phyloP scores from a whole-genome alignment of 2,888 invertebrate species.

The Agriopis leucophaearia region DNA sequence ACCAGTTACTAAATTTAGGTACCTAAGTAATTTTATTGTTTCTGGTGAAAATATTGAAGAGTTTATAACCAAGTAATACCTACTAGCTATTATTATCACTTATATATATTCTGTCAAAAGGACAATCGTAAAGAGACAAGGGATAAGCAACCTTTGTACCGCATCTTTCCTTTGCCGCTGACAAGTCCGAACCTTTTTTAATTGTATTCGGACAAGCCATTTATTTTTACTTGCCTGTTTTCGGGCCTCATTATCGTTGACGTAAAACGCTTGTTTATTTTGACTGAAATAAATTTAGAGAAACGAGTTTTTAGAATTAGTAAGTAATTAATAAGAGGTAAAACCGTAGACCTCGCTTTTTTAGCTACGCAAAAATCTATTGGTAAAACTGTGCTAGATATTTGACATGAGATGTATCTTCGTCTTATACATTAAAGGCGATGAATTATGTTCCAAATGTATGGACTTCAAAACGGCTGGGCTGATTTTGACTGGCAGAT shows the following conservation, averaged over 20 bases:
- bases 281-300: constrained; percentile 1
- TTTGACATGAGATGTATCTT: too few species aligned
- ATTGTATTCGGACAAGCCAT: constrained; percentile 22
- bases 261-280: constrained; percentile 9
- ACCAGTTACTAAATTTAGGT: too few species aligned
- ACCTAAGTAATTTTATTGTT: background rate
- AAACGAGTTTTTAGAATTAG: background rate
- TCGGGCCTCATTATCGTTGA: constrained; percentile 10
- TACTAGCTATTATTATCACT: background rate
- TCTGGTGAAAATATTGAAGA: background rate
- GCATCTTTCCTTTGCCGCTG: constrained; percentile 19
- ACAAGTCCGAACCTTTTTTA: constrained; percentile 24
- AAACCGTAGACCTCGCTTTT: too few species aligned
- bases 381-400: too few species aligned
- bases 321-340: background rate
- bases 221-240: constrained; percentile 15
- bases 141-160: constrained; percentile 14
- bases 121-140: constrained; percentile 16
- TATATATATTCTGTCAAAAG: constrained; percentile 19
- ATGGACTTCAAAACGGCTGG: too few species aligned
- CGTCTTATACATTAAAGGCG: too few species aligned
- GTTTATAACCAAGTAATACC: background rate
- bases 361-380: too few species aligned
- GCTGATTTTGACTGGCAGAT: too few species aligned
- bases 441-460: too few species aligned